phyloP scores from a whole-genome alignment of 1,140 invertebrate genomes.

The Stratiolaelaps scimitus region DNA sequence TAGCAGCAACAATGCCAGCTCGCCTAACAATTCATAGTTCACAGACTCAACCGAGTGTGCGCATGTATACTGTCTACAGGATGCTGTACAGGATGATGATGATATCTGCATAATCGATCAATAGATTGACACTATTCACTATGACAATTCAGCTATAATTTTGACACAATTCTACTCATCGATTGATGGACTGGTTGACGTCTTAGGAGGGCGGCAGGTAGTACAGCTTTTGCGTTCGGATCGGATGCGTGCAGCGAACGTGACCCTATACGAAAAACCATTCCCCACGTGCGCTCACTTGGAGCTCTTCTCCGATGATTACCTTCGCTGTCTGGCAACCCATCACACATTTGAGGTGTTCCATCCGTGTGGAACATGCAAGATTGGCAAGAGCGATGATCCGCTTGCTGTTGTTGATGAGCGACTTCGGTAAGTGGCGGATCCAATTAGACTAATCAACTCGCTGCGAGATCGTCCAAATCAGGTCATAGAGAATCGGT shows the following conservation, averaged over 20 bases:
- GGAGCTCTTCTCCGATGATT: slow-evolving; percentile 9
- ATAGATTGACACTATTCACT: too few species aligned
- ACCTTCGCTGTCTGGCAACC: not conserved
- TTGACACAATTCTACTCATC: too few species aligned
- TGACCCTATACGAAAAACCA: not conserved
- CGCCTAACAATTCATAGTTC: too few species aligned
- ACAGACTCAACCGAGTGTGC: too few species aligned
- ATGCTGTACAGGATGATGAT: too few species aligned
- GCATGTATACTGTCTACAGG: too few species aligned
- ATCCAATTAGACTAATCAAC: not conserved
- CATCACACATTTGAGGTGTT: slow-evolving; percentile 6
- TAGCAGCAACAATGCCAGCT: too few species aligned
- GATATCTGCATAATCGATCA: too few species aligned
- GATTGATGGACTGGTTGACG: too few species aligned
- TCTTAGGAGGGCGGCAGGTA: not conserved
- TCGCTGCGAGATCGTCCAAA: not conserved
- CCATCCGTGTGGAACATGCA: slow-evolving; percentile 14
- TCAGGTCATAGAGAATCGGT: too few species aligned
- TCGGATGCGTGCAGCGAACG: not conserved
- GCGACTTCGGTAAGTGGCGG: not conserved
- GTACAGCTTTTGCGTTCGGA: not conserved
- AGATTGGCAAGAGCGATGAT: not conserved
- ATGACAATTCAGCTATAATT: too few species aligned
- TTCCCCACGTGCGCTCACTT: not conserved
- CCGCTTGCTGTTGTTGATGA: slow-evolving; percentile 8